Base-by-base conservation (phyloP, 2,888 invertebrate genomes). In the Apamea crenata region DNA sequence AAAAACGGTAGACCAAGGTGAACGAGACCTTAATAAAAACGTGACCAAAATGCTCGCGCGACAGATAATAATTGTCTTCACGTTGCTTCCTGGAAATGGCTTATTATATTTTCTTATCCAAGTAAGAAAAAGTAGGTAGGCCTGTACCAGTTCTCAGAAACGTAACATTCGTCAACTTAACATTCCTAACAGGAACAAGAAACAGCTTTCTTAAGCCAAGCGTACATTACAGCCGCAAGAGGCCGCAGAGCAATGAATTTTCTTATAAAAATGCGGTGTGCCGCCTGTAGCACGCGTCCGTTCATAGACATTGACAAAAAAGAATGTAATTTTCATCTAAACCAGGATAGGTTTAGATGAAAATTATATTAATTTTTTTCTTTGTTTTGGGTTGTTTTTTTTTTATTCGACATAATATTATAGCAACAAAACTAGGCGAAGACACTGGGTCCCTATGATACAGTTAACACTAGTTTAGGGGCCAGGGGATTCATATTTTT, bases 61-160 rank as follows among this genome's bases (percentile, higher is more conserved):
- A 53, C 44, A 32, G 1, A 80, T 71, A 59, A 36, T 50, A 1
- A 56, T 59, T 81, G 36, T 59, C 56, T 66, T 25, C 59, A 44
- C 29, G 40, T 81, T 66, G 73, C 56, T 47, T 66, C 56, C 36
- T 73, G 29, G 36, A 59, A 78, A 77, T 78, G 14, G 16, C 53
- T 44, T 36, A 56, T 25, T 29, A 66, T 67, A 78, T 78, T 78
- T 78, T 81, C 56, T 56, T 66, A 56, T n/a, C 56, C 36, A 73
- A 29, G 63, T 65, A 36, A 59, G 29, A 65, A 47, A 65, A 80
- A 25, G 2, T 56, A 72, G 18, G 65, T 36, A 25, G 4, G 36
- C n/a, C n/a, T n/a, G n/a, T 18, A 18, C n/a, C 32, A 32, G 5
- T 50, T 25, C 5, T 53, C 7, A 36, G 16, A 16, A 66, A n/a